Conservation (phyloP, 2,888 invertebrate species). For the Branchipolynoe longqiensis region DNA sequence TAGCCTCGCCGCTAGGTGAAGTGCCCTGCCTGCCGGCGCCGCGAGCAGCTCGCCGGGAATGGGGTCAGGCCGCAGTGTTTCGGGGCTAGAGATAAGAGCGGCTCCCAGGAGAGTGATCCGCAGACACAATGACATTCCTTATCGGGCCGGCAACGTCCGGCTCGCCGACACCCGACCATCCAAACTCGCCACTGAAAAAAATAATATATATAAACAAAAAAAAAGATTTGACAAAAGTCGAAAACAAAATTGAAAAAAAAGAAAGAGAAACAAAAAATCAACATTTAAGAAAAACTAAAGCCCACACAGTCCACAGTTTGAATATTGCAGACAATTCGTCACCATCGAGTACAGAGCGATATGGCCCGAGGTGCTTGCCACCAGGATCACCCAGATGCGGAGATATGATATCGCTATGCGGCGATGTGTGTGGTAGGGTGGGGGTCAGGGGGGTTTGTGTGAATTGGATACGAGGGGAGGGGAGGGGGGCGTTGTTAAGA, state of each 20-base stretch:
- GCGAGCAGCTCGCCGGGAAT: conserved; percentile 24
- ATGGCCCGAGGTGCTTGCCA: conserved; percentile 1
- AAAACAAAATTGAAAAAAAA: too few relatives aligned
- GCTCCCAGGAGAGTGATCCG: conserved; percentile 35
- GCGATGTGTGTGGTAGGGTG: background rate
- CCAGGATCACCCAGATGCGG: too few relatives aligned
- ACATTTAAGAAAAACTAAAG: too few relatives aligned
- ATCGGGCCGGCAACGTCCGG: conserved; percentile 13
- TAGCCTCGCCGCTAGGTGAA: too few relatives aligned
- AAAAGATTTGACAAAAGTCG: too few relatives aligned
- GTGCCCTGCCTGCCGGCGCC: too few relatives aligned
- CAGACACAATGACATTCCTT: conserved; percentile 45
- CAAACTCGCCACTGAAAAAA: conserved; percentile 7
- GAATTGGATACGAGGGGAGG: background rate
- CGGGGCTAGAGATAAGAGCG: conserved; percentile 28
- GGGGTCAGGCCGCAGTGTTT: conserved; percentile 43
- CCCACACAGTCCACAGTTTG: conserved; percentile 13
- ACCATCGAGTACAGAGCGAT: conserved; percentile 31
- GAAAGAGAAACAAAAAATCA: too few relatives aligned
- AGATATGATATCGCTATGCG: too few relatives aligned
- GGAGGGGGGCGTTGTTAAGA: background rate
- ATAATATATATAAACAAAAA: too few relatives aligned
- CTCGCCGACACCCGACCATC: conserved; percentile 33
- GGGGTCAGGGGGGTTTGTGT: background rate
- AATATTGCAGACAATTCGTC: conserved; percentile 45